A percentile compares a stretch with the other conserved stretches of the same genome.
phyloP scores from a whole-genome alignment of 2,113 vertebrate species.

The Ia io region DNA sequence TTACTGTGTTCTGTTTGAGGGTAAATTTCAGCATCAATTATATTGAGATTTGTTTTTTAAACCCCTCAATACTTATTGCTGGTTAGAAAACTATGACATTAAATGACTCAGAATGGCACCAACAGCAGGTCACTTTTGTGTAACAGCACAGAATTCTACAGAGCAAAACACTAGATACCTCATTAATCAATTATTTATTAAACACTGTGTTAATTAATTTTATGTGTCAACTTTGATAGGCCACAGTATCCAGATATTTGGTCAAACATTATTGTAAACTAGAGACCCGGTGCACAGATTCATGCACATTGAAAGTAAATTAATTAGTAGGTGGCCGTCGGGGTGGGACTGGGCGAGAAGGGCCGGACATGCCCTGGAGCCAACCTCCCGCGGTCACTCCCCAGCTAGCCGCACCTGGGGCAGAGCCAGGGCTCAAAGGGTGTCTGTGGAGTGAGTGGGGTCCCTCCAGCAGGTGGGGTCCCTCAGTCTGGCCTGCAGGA shows the following conservation, averaged over 20 bases:
- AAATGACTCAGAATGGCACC: not conserved
- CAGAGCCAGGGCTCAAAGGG: no score
- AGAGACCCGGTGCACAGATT: no score
- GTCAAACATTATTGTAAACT: not conserved
- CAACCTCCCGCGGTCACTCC: no score
- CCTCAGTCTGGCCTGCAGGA: no score
- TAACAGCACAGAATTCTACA: not conserved
- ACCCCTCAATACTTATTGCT: not conserved
- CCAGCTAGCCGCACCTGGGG: no score
- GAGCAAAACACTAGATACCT: not conserved
- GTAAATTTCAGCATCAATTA: not conserved
- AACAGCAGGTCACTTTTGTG: not conserved
- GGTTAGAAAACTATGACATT: not conserved
- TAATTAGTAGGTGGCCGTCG: no score
- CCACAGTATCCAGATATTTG: not conserved
- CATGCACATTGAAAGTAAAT: no score
- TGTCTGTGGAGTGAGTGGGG: no score
- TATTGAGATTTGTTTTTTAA: not conserved
- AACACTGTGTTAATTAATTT: not conserved
- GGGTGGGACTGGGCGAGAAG: no score
- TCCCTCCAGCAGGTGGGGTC: no score
- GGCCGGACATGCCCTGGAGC: no score
- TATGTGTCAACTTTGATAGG: not conserved
- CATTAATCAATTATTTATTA: not conserved
- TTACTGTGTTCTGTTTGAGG: not conserved